phyloP scores from a whole-genome alignment of 2,113 vertebrate genomes.

The Aix galericulata region DNA sequence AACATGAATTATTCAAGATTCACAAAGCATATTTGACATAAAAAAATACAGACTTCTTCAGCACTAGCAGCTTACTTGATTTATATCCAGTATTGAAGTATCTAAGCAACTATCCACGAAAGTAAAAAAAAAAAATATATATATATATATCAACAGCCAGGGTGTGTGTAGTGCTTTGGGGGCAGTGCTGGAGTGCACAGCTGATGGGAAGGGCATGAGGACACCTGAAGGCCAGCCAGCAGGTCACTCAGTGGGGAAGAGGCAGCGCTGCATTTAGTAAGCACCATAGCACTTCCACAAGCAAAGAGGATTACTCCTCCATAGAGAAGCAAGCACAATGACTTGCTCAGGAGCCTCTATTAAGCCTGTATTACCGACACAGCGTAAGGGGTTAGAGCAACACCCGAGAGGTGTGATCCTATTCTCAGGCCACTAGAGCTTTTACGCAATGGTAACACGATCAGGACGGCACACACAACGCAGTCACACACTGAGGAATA shows the following conservation, averaged over 20 bases:
- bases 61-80: neutral
- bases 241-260: neutral
- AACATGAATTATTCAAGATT: constrained; percentile 30
- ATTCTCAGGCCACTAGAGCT: neutral
- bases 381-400: neutral
- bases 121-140: neutral
- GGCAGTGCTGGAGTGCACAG: neutral
- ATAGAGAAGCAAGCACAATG: constrained; percentile 5
- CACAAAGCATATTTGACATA: neutral
- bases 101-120: neutral
- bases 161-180: fast-evolving
- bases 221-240: neutral
- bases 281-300: neutral
- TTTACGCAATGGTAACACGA: fast-evolving
- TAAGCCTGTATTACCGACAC: constrained; percentile 18
- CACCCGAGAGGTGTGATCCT: neutral
- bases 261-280: neutral
- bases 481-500: fast-evolving
- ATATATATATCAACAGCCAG: neutral
- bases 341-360: neutral
- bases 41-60: neutral
- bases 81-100: neutral
- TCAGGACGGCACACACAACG: neutral
- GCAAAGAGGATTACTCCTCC: constrained; percentile 55
- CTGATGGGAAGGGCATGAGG: neutral